Evolutionary conservation across 1,140 invertebrate species (phyloP), one percentile per base, ranked within the genome.

Genomic region (Drosophila kanapiae): DNA sequence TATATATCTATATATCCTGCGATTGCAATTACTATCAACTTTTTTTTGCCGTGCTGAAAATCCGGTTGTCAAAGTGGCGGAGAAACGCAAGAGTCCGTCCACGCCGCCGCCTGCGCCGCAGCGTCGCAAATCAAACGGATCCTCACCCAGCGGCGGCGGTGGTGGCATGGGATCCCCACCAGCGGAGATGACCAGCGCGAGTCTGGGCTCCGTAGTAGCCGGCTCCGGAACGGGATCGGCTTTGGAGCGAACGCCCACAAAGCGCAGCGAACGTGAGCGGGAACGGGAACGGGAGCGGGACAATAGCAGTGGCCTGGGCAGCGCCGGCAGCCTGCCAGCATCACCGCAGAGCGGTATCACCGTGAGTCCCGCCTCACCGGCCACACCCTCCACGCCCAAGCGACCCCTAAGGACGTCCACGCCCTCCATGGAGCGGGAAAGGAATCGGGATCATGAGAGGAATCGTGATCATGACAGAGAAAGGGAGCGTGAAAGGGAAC

Each of bases 61-160:
- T 71, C 56, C 62, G 57, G 6, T 33, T 38, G 3, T 72, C 88
- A 92, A 92, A 92, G 91, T 92, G 91, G 91, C 91, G 91, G 91
- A 92, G 63, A 92, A 92, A 92, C 83, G 90, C 60, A 92, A 92
- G 56, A 90, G 86, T 69, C 71, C 84, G 40, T 70, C 90, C 49
- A 91, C 87, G 75, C 60, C 87, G 75, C 61, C 64, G 59, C 75
- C 82, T 57, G 70, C 79, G 75, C 77, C 72, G 37, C 84, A 88
- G 84, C 80, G 80, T 54, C 83, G 80, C 47, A 91, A 88, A 27
- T 88, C 75, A 3, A 76, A 76, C 62, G 59, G 42, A 16, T 65
- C 82, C 40, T 37, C 51, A 5, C 33, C 51, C 18, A 59, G 37
- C 23, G 37, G 61, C 16, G 51, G 51, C 51, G 61, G 40, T 40